A percentile compares a stretch with the other conserved stretches of the same genome.
Conservation (phyloP, 1,140 invertebrate species). For the Reticulitermes speratus region DNA sequence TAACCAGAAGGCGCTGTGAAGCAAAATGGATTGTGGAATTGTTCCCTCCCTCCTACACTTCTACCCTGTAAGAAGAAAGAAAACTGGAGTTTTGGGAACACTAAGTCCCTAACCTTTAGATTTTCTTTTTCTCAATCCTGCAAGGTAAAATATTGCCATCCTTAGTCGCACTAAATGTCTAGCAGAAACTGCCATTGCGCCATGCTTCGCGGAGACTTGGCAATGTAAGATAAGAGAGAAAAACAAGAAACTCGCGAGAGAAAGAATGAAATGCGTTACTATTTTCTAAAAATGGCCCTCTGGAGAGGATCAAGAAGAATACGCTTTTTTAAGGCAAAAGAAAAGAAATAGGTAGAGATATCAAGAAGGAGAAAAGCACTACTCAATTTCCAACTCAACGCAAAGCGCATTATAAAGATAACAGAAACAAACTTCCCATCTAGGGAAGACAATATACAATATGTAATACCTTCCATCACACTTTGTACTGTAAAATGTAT, state of each 20-base stretch:
- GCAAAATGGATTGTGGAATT: slow-evolving; percentile 32
- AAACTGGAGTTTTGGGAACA: slow-evolving; percentile 25
- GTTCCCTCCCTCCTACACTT: background rate
- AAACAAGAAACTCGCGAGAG: background rate
- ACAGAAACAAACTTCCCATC: background rate
- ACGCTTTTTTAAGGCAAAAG: background rate
- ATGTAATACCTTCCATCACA: background rate
- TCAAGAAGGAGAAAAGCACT: background rate
- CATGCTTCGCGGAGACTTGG: background rate
- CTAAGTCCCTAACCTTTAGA: background rate
- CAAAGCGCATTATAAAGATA: background rate
- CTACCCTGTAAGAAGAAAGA: background rate
- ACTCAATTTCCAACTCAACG: background rate
- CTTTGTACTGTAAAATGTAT: background rate
- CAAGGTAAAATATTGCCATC: slow-evolving; percentile 24
- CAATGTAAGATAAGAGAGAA: background rate
- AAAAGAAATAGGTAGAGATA: slow-evolving; percentile 2
- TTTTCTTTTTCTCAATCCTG: slow-evolving; percentile 28
- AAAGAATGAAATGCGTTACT: slow-evolving; percentile 26
- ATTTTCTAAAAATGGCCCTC: slow-evolving; percentile 24
- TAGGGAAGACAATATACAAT: background rate
- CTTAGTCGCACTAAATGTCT: slow-evolving; percentile 28
- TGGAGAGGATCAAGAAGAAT: slow-evolving; percentile 28
- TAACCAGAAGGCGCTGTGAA: background rate
- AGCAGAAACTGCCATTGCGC: slow-evolving; percentile 20